Evolutionary conservation across 1,140 invertebrate species (phyloP), one percentile per base, ranked within the genome.

Genomic region (Doryteuthis pealeii): DNA sequence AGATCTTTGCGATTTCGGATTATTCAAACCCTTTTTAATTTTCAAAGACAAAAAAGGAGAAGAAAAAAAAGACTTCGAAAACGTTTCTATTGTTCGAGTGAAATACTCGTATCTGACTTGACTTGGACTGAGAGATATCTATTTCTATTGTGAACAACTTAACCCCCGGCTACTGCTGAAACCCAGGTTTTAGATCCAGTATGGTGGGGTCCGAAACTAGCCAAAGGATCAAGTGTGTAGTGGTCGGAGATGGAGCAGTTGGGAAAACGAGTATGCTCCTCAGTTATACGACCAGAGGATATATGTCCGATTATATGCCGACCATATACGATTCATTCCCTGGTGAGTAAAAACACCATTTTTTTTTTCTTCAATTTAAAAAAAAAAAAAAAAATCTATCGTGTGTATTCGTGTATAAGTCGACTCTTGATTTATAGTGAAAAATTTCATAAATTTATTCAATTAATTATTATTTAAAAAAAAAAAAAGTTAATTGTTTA

Each of bases 311-410:
- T 28, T 87, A 87, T 72, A 49, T 81, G 70, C 85, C 86, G 33
- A 87, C 86, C 0, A 82, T 84, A 26, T 87, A 85, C 66, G 85
- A 86, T 69, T 86, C 78, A 71, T 87, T 84, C 66, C 73, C 62
- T 35, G 80, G 80, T 81, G 70, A 79, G 72, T 72, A 58, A 58
- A 40, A 40, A 3, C 10, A n/a, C n/a, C n/a, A n/a, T n/a, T n/a
- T n/a, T n/a, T n/a, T n/a, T n/a, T n/a, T n/a, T n/a, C n/a, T n/a
- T n/a, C n/a, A n/a, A n/a, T n/a, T n/a, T n/a, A n/a, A n/a, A n/a
- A n/a, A n/a, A n/a, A n/a, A n/a, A n/a, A n/a, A n/a, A n/a, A n/a
- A n/a, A n/a, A n/a, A n/a, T n/a, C n/a, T n/a, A n/a, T n/a, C n/a
- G n/a, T n/a, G n/a, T n/a, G n/a, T n/a, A n/a, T n/a, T n/a, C n/a